Percentiles rank a stretch among this genome's conserved stretches.
phyloP scores from a whole-genome alignment of 2,888 invertebrate species.

The Gandaritis pyraliata region DNA sequence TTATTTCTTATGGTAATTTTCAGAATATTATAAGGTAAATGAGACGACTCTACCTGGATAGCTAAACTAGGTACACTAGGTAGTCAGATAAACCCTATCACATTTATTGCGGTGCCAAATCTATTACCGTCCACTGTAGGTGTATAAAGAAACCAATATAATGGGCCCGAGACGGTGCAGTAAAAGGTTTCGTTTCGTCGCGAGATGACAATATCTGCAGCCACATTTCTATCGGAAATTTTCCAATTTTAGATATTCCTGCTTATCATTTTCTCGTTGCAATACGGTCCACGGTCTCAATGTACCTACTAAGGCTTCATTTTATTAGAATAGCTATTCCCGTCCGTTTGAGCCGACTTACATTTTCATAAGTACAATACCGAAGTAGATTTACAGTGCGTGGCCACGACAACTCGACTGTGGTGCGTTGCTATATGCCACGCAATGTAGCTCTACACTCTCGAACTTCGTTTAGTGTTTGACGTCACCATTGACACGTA shows the following conservation, averaged over 20 bases:
- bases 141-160: constrained; percentile 55
- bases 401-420: no score
- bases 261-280: constrained; percentile 51
- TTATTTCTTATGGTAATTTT: no score
- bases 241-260: constrained; percentile 59
- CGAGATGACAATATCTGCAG: constrained; percentile 52
- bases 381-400: no score
- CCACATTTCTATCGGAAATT: constrained; percentile 57
- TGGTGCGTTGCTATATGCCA: no score
- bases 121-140: constrained; percentile 50
- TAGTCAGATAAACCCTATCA: constrained; percentile 24
- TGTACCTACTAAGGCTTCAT: constrained; percentile 8
- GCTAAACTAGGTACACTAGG: no score
- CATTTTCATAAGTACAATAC: no score
- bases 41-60: no score
- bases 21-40: no score
- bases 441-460: no score
- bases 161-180: constrained; percentile 51
- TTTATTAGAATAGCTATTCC: background rate
- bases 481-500: no score
- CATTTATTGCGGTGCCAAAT: constrained; percentile 52
- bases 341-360: no score
- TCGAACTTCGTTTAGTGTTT: no score
- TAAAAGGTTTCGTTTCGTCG: constrained; percentile 52
- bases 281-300: constrained; percentile 19